Conservation (phyloP, 92 coral and sea anemone genomes). For the Blastomussa wellsi region DNA sequence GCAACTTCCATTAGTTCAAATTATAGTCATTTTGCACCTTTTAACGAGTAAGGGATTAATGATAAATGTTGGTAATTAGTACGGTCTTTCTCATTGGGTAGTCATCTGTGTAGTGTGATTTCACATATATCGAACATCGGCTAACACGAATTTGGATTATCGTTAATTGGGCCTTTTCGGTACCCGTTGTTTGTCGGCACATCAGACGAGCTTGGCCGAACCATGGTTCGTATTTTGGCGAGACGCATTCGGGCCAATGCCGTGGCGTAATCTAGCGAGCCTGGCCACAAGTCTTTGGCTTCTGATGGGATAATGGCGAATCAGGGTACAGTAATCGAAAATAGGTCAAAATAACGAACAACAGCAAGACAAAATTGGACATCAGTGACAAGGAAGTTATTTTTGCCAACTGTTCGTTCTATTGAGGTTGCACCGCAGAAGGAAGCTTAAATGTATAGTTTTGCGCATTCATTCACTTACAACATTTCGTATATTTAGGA, state of each 20-base stretch:
- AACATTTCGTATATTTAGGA: background rate
- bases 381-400: background rate
- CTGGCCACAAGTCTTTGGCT: too few species aligned
- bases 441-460: constrained; percentile 1
- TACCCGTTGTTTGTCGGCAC: too few species aligned
- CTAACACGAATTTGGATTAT: background rate
- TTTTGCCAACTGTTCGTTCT: background rate
- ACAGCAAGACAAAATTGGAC: background rate
- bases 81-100: background rate
- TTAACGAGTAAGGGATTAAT: background rate
- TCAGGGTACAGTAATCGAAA: too few species aligned
- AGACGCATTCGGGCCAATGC: too few species aligned
- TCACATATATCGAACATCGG: background rate
- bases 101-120: background rate
- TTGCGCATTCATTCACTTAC: background rate
- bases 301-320: too few species aligned
- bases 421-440: background rate
- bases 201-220: too few species aligned
- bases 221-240: too few species aligned
- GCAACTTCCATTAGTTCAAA: background rate
- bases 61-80: background rate
- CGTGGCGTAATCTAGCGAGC: too few species aligned
- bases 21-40: background rate
- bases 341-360: background rate
- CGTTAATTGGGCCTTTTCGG: too few species aligned